Base-by-base conservation (phyloP, 1,140 invertebrate species). In the Prorops nasuta region DNA sequence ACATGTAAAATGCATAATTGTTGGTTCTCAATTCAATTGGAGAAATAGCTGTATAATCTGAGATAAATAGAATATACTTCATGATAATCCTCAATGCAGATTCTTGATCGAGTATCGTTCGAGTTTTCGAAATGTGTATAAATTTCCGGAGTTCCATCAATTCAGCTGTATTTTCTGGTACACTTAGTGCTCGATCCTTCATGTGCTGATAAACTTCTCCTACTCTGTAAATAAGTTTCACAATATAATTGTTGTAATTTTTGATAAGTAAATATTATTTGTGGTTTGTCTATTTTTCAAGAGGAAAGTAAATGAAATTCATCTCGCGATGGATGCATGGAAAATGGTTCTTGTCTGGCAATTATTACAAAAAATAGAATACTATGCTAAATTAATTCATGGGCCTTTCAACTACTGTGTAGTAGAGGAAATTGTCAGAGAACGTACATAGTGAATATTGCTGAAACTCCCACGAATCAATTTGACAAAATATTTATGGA, bases 21-120 rank as follows among this genome's bases (percentile, higher is more conserved):
- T 94, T 95, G 9, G 86, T 85, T 67, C 92, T 92, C 51, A 95
- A 86, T 74, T 96, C 90, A 7, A 90, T 77, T 0, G 90, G 86
- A 0, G 87, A 86, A 44, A 95, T 84, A 0, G 81, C 72, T 0
- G 85, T 85, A 66, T 91, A 89, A 71, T 96, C 91, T 3, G 89
- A 86, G 3, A 93, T 71, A 70, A 92, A 92, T 50, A 87, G 68
- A 14, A 92, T 84, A 47, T 86, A 84, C 52, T 78, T 72, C 68
- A 86, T 69, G 2, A 89, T 84, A 54, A 85, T 80, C 42, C 79
- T 80, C 0, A 96, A 76, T 19, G 84, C 80, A 42, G 86, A 81
- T 71, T 95, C 88, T 83, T 96, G 84, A 44, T 88, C 80, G 1
- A 80, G 78, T 2, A 91, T 72, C 3, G 86, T 81, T 52, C 86